These are phyloP conservation scores for Pomatostomus ruficeps DNA, from an alignment of 2,113 vertebrate genomes.

Conservation along the genomic window DNA sequence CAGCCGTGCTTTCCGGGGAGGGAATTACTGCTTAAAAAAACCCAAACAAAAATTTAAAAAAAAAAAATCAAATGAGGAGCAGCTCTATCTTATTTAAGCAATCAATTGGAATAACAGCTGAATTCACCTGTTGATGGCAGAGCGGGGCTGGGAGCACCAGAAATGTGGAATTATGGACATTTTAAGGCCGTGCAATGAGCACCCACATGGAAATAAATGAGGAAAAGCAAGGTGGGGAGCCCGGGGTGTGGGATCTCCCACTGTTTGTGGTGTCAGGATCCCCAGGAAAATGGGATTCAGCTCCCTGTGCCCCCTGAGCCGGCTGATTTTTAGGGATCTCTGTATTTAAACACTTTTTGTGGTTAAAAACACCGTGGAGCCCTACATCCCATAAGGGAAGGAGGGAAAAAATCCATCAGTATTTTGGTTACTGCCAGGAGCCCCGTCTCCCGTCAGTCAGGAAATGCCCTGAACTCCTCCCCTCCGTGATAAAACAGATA, in stretches of 20 bases:
- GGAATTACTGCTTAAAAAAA: rapidly evolving
- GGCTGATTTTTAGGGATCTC: not conserved
- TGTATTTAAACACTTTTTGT: not conserved
- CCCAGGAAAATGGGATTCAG: not conserved
- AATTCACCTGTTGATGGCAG: constrained; percentile 37
- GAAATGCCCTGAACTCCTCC: not conserved
- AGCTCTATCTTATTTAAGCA: not conserved
- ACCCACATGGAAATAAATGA: constrained; percentile 45
- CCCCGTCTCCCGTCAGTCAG: not conserved
- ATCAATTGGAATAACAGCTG: not conserved
- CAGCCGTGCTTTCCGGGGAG: not conserved
- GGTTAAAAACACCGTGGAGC: not conserved
- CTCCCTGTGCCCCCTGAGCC: not conserved
- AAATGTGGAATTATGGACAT: constrained; percentile 40
- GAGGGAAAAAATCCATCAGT: not conserved
- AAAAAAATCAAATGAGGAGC: not conserved
- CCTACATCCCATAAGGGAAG: rapidly evolving
- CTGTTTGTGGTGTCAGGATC: not conserved
- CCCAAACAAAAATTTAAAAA: rapidly evolving
- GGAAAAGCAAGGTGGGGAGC: constrained; percentile 2
- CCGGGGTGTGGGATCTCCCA: constrained; percentile 10
- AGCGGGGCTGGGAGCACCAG: constrained; percentile 15
- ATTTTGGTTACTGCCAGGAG: not conserved
- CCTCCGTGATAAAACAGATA: not conserved
- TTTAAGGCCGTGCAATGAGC: constrained; percentile 61